Conservation (phyloP, 2,113 vertebrate genomes). For the Pangasianodon gigas region DNA sequence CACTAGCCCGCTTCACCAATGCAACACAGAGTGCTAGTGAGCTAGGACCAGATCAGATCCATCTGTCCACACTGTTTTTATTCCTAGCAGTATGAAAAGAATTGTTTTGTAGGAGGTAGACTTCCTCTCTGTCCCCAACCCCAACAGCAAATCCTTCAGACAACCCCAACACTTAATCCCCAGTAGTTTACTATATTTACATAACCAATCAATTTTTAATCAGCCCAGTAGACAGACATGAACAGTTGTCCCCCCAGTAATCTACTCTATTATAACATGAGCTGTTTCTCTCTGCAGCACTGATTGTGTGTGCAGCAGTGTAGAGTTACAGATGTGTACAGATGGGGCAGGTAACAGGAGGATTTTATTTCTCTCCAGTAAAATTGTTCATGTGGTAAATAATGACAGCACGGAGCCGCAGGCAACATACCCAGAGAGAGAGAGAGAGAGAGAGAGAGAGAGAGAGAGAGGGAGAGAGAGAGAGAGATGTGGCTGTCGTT, state of each 20-base stretch:
- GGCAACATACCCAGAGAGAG: background rate
- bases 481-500: background rate
- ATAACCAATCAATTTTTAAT: slow-evolving; percentile 43
- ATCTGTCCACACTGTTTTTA: background rate
- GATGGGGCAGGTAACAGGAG: background rate
- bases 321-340: background rate
- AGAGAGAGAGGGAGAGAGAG: slow-evolving; percentile 20
- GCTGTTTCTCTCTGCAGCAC: background rate
- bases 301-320: slow-evolving; percentile 7
- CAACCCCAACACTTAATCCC: background rate
- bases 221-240: background rate
- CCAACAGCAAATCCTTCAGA: background rate
- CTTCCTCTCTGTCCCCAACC: background rate
- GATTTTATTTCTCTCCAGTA: background rate
- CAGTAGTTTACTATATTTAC: slow-evolving; percentile 13
- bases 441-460: background rate
- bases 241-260: background rate
- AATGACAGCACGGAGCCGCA: background rate
- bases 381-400: background rate
- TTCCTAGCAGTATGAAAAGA: background rate
- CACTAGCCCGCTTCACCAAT: background rate
- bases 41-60: background rate
- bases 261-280: background rate
- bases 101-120: background rate
- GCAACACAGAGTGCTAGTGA: background rate